A percentile compares a stretch with the other conserved stretches of the same genome.
Conservation (phyloP, 1,140 invertebrate genomes). For the Saxidomus purpurata region DNA sequence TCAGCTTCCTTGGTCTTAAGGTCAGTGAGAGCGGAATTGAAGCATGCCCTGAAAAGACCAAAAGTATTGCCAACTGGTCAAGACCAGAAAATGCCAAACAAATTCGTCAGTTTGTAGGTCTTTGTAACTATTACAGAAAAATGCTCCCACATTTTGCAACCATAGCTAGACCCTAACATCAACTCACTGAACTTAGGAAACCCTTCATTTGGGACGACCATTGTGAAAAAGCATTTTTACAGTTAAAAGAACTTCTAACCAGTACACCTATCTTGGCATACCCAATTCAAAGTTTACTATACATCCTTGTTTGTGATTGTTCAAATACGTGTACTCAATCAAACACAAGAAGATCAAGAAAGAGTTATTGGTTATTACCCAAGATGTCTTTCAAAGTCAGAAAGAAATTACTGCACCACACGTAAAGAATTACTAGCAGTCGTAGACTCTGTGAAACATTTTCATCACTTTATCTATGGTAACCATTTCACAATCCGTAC, state of each 20-base stretch:
- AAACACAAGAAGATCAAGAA: background rate
- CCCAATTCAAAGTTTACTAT: background rate
- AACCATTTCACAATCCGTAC: background rate
- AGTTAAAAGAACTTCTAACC: constrained; percentile 22
- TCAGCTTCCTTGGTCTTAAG: constrained; percentile 5
- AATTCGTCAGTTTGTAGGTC: constrained; percentile 30
- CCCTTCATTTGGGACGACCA: constrained; percentile 11
- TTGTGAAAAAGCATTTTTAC: background rate
- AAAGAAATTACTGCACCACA: constrained; percentile 7
- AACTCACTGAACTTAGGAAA: constrained; percentile 1
- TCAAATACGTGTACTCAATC: background rate
- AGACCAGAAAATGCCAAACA: background rate
- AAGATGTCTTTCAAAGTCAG: background rate
- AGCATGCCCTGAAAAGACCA: background rate
- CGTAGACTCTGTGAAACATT: background rate
- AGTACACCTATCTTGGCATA: background rate
- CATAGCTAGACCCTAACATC: constrained; percentile 27
- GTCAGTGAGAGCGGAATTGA: background rate
- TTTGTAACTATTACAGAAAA: constrained; percentile 29
- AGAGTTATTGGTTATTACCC: constrained; percentile 24
- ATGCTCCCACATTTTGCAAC: constrained; percentile 20
- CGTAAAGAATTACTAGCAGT: constrained; percentile 25
- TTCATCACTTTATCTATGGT: constrained; percentile 34
- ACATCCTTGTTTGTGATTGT: constrained; percentile 25
- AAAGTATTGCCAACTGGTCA: background rate